These are phyloP conservation scores for Sesia apiformis DNA, from an alignment of 2,888 invertebrate species.

Conservation along the genomic window DNA sequence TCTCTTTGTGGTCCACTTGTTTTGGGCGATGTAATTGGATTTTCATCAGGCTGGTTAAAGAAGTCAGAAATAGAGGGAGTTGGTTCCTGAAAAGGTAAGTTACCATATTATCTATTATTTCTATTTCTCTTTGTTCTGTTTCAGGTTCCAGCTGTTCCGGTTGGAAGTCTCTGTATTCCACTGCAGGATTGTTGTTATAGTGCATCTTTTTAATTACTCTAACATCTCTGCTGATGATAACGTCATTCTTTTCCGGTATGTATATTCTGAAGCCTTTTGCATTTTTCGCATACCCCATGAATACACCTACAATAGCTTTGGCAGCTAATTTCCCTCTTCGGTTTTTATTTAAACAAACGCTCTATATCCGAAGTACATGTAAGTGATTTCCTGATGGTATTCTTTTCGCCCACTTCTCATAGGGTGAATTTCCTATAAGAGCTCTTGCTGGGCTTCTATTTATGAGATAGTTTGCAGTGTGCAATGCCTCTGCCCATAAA, in stretches of 20 bases:
- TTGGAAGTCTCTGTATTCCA: no score
- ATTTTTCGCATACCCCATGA: conserved; percentile 1
- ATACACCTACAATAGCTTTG: conserved; percentile 3
- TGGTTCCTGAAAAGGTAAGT: neutral
- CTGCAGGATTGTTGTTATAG: neutral
- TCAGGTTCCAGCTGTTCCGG: no score
- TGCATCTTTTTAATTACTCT: conserved; percentile 1
- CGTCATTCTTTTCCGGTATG: conserved; percentile 1
- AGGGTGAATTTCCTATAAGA: conserved; percentile 1
- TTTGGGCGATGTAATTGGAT: neutral
- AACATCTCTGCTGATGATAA: neutral
- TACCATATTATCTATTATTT: no score
- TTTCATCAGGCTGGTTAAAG: neutral
- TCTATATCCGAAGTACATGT: conserved; percentile 6
- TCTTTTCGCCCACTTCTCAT: conserved; percentile 1
- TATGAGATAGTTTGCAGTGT: conserved; percentile 6
- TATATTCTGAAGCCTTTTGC: conserved; percentile 2
- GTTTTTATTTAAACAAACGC: conserved; percentile 4
- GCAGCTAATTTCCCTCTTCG: conserved; percentile 3
- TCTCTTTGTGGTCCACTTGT: neutral
- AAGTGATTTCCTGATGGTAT: conserved; percentile 4
- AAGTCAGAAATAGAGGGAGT: neutral
- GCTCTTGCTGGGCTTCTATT: conserved; percentile 3
- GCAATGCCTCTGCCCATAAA: conserved; percentile 7
- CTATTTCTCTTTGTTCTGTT: neutral